Evolutionary conservation across 2,888 invertebrate species (phyloP).

Genomic region (Epirrhoe tristata): DNA sequence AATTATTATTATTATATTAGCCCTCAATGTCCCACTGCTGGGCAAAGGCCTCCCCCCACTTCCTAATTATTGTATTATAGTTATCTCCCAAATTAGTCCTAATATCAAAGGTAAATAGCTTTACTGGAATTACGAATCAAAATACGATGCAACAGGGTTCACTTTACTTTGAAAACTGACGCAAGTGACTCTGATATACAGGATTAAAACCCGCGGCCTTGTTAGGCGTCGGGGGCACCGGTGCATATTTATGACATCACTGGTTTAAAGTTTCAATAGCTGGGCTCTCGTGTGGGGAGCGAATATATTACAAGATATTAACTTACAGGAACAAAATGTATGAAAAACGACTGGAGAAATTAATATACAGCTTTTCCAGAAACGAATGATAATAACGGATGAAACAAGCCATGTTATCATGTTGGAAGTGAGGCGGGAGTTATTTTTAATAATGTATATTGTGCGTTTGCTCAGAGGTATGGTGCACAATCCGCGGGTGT

Average conservation of each 20-base stretch:
- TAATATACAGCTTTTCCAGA: background rate
- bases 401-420: too few species aligned
- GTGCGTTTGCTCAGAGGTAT: too few species aligned
- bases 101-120: too few species aligned
- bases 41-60: too few species aligned
- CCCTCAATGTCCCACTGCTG: too few species aligned
- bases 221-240: conserved; percentile 40
- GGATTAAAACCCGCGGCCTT: conserved; percentile 31
- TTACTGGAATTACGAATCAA: background rate
- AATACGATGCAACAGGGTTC: background rate
- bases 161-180: background rate
- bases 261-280: conserved; percentile 31
- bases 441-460: too few species aligned
- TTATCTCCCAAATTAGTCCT: too few species aligned
- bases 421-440: too few species aligned
- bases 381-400: background rate
- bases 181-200: conserved; percentile 18
- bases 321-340: background rate
- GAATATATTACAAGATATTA: conserved; percentile 15
- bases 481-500: too few species aligned
- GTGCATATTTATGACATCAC: conserved; percentile 40
- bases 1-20: too few species aligned
- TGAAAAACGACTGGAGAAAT: background rate
- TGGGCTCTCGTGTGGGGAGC: conserved; percentile 12
- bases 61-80: too few species aligned